A percentile compares a stretch with the other conserved stretches of the same genome.
Conservation (phyloP, 92 coral and sea anemone genomes). For the Heteractis magnifica region DNA sequence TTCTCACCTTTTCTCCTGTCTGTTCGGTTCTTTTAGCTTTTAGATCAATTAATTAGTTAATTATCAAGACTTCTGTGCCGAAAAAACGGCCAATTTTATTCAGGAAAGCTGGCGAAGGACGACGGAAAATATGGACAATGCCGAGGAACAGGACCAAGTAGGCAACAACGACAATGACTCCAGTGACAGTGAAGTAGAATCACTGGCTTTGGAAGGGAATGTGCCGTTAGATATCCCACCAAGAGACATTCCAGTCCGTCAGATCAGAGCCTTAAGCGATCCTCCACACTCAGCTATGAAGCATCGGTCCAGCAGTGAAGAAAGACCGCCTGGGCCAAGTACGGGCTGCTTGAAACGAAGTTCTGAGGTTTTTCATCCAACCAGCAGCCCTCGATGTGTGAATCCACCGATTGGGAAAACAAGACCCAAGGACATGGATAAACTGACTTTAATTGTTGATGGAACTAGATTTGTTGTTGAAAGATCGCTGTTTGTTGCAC, state of each 20-base stretch:
- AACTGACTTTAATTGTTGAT: slow-evolving; percentile 87
- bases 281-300: slow-evolving; percentile 54
- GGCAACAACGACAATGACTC: slow-evolving; percentile 64
- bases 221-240: slow-evolving; percentile 85
- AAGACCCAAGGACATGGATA: slow-evolving; percentile 52
- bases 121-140: slow-evolving; percentile 26
- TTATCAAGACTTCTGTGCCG: slow-evolving; percentile 15
- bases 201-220: slow-evolving; percentile 54
- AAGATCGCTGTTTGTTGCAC: slow-evolving; percentile 83
- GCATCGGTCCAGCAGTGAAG: slow-evolving; percentile 49
- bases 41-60: neutral
- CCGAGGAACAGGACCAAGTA: slow-evolving; percentile 5
- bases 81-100: slow-evolving; percentile 14
- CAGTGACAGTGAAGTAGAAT: slow-evolving; percentile 83
- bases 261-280: slow-evolving; percentile 57
- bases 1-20: neutral
- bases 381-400: slow-evolving; percentile 46
- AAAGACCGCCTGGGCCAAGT: slow-evolving; percentile 43
- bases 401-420: slow-evolving; percentile 31
- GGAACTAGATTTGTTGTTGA: slow-evolving; percentile 95
- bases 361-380: slow-evolving; percentile 51
- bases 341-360: slow-evolving; percentile 49
- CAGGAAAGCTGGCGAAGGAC: slow-evolving; percentile 28
- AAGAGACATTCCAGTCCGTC: slow-evolving; percentile 75
- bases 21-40: neutral